phyloP scores from a whole-genome alignment of 92 coral and sea anemone species.

The Epizoanthus rinbou region DNA sequence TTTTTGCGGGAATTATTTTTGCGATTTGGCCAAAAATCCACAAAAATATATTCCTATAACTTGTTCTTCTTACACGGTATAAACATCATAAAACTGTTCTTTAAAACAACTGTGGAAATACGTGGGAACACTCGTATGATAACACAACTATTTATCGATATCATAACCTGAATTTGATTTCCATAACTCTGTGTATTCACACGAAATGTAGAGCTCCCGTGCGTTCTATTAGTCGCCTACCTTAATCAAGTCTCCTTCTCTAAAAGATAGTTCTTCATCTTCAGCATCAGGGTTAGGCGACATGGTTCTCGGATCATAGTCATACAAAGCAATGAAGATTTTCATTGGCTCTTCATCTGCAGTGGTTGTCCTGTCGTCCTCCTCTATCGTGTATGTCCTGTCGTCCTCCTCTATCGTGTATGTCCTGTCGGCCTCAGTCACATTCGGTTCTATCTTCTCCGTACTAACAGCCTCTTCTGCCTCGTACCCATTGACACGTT shows the following conservation, averaged over 20 bases:
- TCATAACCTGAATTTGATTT: too few relatives aligned
- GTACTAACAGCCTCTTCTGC: not conserved
- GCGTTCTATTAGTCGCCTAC: constrained; percentile 39
- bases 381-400: constrained; percentile 53
- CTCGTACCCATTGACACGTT: constrained; percentile 11
- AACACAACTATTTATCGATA: too few relatives aligned
- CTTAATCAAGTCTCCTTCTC: constrained; percentile 94
- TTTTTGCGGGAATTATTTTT: too few relatives aligned
- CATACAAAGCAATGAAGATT: constrained; percentile 87
- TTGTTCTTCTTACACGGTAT: too few relatives aligned
- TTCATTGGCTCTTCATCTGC: constrained; percentile 66
- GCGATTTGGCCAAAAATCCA: too few relatives aligned
- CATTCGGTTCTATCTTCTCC: constrained; percentile 25
- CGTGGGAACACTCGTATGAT: too few relatives aligned
- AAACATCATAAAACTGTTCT: too few relatives aligned
- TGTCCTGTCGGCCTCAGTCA: constrained; percentile 44
- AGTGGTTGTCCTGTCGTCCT: constrained; percentile 24
- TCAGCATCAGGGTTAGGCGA: constrained; percentile 98
- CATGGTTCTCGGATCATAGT: constrained; percentile 88
- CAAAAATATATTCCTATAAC: too few relatives aligned
- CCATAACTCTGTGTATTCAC: not conserved
- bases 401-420: constrained; percentile 54
- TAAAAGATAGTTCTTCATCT: constrained; percentile 90
- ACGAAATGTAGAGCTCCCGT: not conserved
- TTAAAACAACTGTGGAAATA: too few relatives aligned